phyloP scores from a whole-genome alignment of 2,888 invertebrate species.

The Melanargia galathea region DNA sequence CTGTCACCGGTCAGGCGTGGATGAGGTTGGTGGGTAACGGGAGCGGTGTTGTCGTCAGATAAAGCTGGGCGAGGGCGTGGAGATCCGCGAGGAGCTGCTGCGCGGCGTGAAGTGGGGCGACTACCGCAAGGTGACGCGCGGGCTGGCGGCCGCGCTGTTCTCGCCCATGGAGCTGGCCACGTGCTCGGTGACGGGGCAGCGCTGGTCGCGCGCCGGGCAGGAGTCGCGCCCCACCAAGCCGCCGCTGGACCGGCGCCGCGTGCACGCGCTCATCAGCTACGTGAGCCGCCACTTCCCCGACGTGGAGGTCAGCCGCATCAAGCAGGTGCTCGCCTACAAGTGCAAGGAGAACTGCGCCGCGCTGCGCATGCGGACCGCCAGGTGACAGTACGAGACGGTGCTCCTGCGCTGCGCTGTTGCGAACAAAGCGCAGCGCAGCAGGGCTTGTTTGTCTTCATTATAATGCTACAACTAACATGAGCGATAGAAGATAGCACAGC shows the following conservation, averaged over 20 bases:
- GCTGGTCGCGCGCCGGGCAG: conserved; percentile 88
- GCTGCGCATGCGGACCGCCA: conserved; percentile 87
- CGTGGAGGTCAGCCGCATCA: conserved; percentile 88
- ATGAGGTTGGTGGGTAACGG: no score
- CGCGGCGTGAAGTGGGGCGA: conserved; percentile 89
- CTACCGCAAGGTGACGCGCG: conserved; percentile 87
- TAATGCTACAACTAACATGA: no score
- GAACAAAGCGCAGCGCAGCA: no score
- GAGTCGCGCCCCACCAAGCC: conserved; percentile 89
- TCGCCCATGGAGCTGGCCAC: conserved; percentile 88
- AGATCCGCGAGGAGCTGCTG: conserved; percentile 87
- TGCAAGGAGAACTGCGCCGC: conserved; percentile 90
- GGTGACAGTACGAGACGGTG: no score
- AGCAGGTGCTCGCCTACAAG: conserved; percentile 89
- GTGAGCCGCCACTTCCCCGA: conserved; percentile 88
- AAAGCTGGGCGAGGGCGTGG: conserved; percentile 87
- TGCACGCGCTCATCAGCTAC: conserved; percentile 89
- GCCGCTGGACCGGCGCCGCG: conserved; percentile 86
- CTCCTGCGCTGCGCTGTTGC: no score
- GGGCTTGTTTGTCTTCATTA: no score
- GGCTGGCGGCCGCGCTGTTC: conserved; percentile 88
- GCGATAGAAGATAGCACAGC: no score
- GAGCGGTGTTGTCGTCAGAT: conserved; percentile 72
- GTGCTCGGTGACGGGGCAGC: conserved; percentile 88
- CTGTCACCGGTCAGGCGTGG: no score